These are phyloP conservation scores for Eucidaris tribuloides DNA, from an alignment of 35 echinoderm and acorn worm genomes.

Conservation along the genomic window DNA sequence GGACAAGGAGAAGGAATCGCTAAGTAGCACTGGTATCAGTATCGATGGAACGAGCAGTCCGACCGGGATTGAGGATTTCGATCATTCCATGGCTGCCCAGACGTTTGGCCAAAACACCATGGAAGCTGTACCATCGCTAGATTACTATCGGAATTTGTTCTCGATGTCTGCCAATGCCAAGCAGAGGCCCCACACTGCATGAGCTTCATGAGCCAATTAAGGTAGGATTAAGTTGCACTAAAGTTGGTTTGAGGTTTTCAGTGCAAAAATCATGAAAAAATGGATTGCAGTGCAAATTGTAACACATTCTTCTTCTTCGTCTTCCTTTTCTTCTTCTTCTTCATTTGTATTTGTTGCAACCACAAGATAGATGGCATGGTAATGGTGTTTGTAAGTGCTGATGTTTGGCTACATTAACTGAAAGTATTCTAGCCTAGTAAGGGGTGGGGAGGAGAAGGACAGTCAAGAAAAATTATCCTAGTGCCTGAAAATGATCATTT, in stretches of 20 bases:
- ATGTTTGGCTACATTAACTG: too few species aligned
- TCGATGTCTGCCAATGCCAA: slow-evolving; percentile 52
- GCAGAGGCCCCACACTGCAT: slow-evolving; percentile 64
- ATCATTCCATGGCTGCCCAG: slow-evolving; percentile 47
- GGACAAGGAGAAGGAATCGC: neutral
- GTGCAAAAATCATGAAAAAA: neutral
- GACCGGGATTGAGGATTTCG: slow-evolving; percentile 16
- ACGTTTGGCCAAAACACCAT: slow-evolving; percentile 71
- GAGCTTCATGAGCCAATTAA: slow-evolving; percentile 79
- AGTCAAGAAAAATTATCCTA: too few species aligned
- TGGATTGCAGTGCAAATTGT: neutral
- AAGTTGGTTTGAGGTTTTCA: neutral
- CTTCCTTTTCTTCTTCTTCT: neutral
- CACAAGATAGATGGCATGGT: neutral
- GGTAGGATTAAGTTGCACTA: slow-evolving; percentile 37
- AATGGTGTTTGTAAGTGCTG: neutral
- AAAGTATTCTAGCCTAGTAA: neutral
- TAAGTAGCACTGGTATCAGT: neutral
- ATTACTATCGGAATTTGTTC: slow-evolving; percentile 71
- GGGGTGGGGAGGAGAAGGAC: too few species aligned
- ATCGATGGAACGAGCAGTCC: neutral
- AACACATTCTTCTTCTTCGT: neutral
- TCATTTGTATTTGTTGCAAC: neutral
- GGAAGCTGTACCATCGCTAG: slow-evolving; percentile 62
- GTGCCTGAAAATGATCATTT: too few species aligned